These are phyloP conservation scores for Myopa tessellatipennis DNA, from an alignment of 2,888 invertebrate species.

Conservation along the genomic window DNA sequence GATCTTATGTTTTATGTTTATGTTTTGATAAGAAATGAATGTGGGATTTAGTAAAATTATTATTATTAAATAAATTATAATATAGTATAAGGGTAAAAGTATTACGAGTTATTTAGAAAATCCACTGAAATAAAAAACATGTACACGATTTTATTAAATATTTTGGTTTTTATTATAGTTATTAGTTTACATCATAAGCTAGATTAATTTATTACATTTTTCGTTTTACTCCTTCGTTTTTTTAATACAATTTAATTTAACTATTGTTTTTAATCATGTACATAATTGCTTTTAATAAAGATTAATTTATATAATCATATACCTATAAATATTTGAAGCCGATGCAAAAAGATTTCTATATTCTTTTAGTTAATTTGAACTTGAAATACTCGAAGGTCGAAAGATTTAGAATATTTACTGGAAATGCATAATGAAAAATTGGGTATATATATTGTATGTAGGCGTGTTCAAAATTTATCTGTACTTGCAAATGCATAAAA, in stretches of 20 bases:
- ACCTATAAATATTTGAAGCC: constrained; percentile 59
- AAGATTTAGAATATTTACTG: constrained; percentile 40
- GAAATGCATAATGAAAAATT: constrained; percentile 48
- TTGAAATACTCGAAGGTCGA: neutral
- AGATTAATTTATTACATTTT: constrained; percentile 55
- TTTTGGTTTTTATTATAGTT: constrained; percentile 51
- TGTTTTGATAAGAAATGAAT: too few species aligned
- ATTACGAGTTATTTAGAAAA: too few species aligned
- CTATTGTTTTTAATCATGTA: constrained; percentile 62
- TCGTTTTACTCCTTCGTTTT: constrained; percentile 35
- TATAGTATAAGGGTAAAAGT: neutral
- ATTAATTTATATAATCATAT: constrained; percentile 14
- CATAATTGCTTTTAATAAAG: constrained; percentile 49
- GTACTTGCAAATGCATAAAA: too few species aligned
- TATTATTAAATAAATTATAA: too few species aligned
- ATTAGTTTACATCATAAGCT: constrained; percentile 63
- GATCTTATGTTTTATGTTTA: too few species aligned
- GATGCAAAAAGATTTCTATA: constrained; percentile 61
- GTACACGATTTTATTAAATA: neutral
- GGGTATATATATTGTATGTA: constrained; percentile 15
- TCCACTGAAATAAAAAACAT: too few species aligned
- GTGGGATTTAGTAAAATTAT: too few species aligned
- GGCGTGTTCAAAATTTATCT: constrained; percentile 50
- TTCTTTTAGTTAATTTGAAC: neutral
- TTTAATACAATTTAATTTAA: constrained; percentile 60